phyloP scores from a whole-genome alignment of 2,888 invertebrate genomes.

The Eupeodes latifasciatus region DNA sequence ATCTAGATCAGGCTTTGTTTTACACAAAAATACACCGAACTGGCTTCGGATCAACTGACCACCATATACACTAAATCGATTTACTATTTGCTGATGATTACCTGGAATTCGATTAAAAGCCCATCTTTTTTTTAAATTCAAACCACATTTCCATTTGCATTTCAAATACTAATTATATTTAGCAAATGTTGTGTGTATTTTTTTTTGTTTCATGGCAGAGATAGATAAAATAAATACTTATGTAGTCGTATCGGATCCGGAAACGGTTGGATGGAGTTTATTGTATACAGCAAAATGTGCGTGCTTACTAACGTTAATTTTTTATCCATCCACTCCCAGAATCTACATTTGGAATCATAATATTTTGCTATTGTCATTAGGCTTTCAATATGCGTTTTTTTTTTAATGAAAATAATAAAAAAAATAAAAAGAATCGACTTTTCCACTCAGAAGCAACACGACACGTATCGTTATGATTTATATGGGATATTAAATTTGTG shows the following conservation, averaged over 20 bases:
- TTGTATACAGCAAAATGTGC: neutral
- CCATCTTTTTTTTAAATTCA: no score
- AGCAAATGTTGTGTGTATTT: no score
- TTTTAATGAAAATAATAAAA: conserved; percentile 11
- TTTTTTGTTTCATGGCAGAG: neutral
- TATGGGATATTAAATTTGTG: neutral
- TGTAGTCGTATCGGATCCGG: neutral
- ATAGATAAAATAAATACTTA: no score
- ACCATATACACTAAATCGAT: neutral
- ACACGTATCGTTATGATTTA: neutral
- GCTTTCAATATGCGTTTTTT: conserved; percentile 47
- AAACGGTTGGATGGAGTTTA: no score
- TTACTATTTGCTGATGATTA: no score
- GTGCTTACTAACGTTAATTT: no score
- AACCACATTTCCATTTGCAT: no score
- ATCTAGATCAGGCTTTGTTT: no score
- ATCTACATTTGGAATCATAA: conserved; percentile 28
- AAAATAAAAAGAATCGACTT: neutral
- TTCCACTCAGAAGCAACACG: neutral
- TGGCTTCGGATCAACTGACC: neutral
- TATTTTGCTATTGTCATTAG: conserved; percentile 47
- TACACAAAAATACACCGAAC: neutral
- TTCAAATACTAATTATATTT: neutral
- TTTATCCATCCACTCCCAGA: neutral
- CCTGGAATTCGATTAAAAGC: no score